Base-by-base conservation (phyloP, 1,140 invertebrate genomes). In the Calliopsis andreniformis region DNA sequence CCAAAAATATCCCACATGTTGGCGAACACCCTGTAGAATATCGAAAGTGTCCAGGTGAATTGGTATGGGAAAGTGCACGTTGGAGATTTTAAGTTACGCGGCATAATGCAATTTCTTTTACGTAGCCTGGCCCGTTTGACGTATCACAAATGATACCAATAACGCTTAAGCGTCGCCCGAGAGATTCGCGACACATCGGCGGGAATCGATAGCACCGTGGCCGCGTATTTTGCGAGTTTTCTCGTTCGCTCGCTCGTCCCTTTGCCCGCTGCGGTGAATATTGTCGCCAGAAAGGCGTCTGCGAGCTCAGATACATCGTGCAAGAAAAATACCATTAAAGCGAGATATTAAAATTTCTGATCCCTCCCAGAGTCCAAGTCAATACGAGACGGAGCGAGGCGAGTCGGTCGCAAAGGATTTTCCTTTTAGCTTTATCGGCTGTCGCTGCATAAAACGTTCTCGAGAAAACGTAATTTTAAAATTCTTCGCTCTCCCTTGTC, bases 291-390 rank as follows among this genome's bases (percentile, higher is more conserved):
- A 45, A 45, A 32, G 51, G 55, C 61, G 43, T 64, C 68, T 42
- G 49, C 56, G 35, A 78, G 64, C 62, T 55, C 35, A 77, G 68
- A 69, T 70, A 73, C 62, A 71, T 58, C 30, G 66, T 47, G 39
- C 45, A 69, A 71, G 70, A 73, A 78, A 82, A 82, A 59, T 82
- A 71, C 45, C 75, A 76, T 53, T 73, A 69, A 81, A 68, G 42
- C 58, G 73, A 75, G 69, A 78, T 83, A 83, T 83, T 83, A 83
- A 83, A 83, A 83, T 83, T 82, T 64, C 58, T 77, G 49, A 66
- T 56, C 68, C 43, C 45, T 55, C 77, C 30, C 47, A 6, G 20
- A n/a, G 30, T 42, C 42, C 16, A 18, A 69, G 61, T 81, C 68
- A 67, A 72, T 78, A 62, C 55, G 30, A 42, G 45, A 18, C 18